Conservation (phyloP, 2,113 vertebrate species). For the Lathamus discolor region DNA sequence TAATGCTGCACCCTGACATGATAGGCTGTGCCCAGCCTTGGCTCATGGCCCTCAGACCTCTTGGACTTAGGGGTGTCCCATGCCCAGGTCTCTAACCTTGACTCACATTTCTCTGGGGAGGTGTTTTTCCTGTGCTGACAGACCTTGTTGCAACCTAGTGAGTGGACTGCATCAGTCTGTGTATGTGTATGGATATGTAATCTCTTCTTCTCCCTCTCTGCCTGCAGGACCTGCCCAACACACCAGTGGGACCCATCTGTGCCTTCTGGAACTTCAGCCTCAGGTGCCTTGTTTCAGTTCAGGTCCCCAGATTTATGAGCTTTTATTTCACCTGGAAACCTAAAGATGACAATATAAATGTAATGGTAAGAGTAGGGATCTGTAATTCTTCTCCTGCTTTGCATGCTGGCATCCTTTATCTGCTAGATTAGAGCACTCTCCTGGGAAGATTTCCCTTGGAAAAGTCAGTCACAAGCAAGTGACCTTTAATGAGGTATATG, state of each 20-base stretch:
- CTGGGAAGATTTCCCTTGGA: constrained; percentile 1
- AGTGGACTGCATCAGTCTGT: background rate
- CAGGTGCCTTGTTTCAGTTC: constrained; percentile 29
- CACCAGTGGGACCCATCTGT: constrained; percentile 80
- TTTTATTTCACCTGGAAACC: background rate
- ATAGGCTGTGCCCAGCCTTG: background rate
- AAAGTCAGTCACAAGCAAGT: background rate
- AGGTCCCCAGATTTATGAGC: background rate
- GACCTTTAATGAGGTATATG: constrained; percentile 1
- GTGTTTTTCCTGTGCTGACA: background rate
- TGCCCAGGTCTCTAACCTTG: background rate
- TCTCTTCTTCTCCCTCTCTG: background rate
- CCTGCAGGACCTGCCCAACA: constrained; percentile 14
- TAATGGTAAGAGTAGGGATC: background rate
- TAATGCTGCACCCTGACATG: background rate
- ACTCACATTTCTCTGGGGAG: background rate
- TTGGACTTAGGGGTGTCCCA: background rate
- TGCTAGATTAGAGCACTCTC: background rate
- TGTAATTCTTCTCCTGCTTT: background rate
- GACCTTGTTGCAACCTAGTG: background rate
- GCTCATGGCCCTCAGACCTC: background rate
- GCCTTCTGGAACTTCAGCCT: constrained; percentile 89
- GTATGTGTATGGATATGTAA: rapidly evolving
- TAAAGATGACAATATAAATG: background rate
- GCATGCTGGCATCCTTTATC: background rate